Evolutionary conservation across 2,113 vertebrate genomes (phyloP).

Genomic region (Lepus europaeus): DNA sequence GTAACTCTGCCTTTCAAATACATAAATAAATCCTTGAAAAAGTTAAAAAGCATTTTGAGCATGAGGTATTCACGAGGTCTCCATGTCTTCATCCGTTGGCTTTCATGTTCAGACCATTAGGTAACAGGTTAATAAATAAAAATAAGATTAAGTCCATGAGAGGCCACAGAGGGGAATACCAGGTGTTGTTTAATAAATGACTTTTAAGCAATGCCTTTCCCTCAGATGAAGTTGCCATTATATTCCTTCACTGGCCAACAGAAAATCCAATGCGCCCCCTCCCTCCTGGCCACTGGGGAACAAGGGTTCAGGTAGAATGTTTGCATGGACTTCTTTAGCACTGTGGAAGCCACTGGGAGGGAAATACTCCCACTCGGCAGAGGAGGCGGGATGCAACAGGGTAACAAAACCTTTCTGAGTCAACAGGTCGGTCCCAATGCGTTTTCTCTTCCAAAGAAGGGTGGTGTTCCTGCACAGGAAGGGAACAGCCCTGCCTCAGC

Average conservation of each 20-base stretch:
- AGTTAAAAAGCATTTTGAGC: neutral
- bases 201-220: neutral
- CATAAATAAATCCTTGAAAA: too few species aligned
- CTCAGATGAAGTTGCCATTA: neutral
- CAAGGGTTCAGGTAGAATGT: neutral
- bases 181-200: neutral
- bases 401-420: conserved; percentile 43
- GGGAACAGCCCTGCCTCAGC: neutral
- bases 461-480: neutral
- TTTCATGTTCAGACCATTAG: conserved; percentile 33
- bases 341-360: neutral
- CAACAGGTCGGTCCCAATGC: neutral
- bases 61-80: neutral
- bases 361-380: conserved; percentile 23
- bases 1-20: too few species aligned
- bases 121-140: neutral
- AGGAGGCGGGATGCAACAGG: neutral
- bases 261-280: neutral
- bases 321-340: conserved; percentile 36
- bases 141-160: neutral
- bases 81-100: neutral
- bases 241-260: neutral
- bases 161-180: neutral
- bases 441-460: conserved; percentile 54
- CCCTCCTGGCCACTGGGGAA: neutral